Conservation (phyloP, 2,888 invertebrate genomes). For the Serrognathus titanus region DNA sequence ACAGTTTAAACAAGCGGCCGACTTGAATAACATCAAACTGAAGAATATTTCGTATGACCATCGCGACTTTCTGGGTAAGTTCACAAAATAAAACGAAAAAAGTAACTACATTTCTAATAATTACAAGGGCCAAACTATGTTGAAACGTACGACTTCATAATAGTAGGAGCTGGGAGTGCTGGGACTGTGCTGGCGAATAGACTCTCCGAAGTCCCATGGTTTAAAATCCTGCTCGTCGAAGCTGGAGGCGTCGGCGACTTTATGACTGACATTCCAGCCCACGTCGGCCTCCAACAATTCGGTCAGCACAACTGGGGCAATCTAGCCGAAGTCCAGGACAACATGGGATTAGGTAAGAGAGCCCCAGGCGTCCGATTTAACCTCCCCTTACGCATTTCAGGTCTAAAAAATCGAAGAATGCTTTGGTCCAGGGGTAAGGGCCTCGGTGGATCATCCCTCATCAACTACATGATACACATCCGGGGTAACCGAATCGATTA, state of each 20-base stretch:
- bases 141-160: constrained; percentile 59
- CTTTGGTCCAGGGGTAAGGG: constrained; percentile 17
- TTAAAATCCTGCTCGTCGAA: constrained; percentile 63
- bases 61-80: too few relatives aligned
- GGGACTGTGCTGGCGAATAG: constrained; percentile 69
- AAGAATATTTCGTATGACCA: too few relatives aligned
- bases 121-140: not conserved
- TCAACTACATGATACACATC: constrained; percentile 17
- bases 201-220: constrained; percentile 58
- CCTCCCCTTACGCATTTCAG: constrained; percentile 15
- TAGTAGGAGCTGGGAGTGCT: constrained; percentile 67
- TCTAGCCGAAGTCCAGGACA: constrained; percentile 54
- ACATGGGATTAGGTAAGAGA: constrained; percentile 49
- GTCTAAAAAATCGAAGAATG: constrained; percentile 42
- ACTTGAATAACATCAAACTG: too few relatives aligned
- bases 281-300: constrained; percentile 53
- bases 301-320: constrained; percentile 60
- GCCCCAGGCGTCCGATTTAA: too few relatives aligned
- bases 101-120: constrained; percentile 35
- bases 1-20: too few relatives aligned
- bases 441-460: constrained; percentile 15
- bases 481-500: constrained; percentile 20
- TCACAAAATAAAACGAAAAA: constrained; percentile 30
- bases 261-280: constrained; percentile 52
- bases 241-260: constrained; percentile 57